Percentiles rank a stretch among this genome's conserved stretches.
These are phyloP conservation scores for Helostoma temminkii DNA, from an alignment of 2,797 vertebrate genomes.

Conservation along the genomic window DNA sequence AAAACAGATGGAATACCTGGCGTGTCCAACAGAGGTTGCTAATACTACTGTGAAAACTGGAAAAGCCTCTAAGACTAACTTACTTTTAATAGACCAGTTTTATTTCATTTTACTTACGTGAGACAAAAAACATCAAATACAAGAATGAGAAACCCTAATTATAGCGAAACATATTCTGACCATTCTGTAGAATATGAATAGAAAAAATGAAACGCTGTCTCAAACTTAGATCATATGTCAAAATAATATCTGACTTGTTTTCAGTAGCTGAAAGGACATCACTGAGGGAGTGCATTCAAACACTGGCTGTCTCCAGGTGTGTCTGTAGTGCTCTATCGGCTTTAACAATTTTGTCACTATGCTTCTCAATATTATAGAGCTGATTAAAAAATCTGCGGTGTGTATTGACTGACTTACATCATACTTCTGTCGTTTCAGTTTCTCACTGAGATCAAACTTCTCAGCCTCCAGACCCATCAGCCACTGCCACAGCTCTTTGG, in stretches of 20 bases:
- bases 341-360: background rate
- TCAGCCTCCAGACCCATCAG: conserved; percentile 85
- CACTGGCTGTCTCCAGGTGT: background rate
- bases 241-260: too few species aligned
- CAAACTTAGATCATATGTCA: too few species aligned
- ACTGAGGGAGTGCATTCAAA: background rate
- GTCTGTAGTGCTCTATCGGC: background rate
- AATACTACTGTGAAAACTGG: background rate
- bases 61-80: background rate
- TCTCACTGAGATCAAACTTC: conserved; percentile 86
- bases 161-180: too few species aligned
- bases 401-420: conserved; percentile 79
- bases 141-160: background rate
- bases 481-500: conserved; percentile 84
- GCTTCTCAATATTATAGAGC: background rate
- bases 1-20: background rate
- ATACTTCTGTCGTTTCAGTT: conserved; percentile 87
- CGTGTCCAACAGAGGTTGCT: background rate
- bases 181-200: background rate
- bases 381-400: background rate
- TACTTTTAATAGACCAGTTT: too few species aligned
- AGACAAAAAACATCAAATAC: background rate
- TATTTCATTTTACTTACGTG: background rate
- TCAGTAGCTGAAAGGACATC: too few species aligned
- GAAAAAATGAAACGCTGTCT: background rate